Conservation (phyloP, 2,888 invertebrate species). For the Sinotaia quadrata region DNA sequence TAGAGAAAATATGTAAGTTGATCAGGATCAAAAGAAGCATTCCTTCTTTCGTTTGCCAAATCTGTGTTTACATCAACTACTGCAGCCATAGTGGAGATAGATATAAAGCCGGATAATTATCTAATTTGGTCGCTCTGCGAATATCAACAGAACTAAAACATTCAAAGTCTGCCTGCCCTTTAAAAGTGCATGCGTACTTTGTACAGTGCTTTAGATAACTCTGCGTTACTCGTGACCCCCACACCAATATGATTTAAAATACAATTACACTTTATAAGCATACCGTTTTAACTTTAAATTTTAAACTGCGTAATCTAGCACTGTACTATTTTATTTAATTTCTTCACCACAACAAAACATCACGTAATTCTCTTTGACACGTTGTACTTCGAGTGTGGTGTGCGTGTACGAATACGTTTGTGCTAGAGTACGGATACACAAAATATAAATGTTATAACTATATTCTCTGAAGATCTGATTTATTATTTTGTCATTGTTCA, state of each 20-base stretch:
- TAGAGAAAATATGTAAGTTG: slow-evolving; percentile 61
- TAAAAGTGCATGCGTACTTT: too few relatives aligned
- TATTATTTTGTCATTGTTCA: background rate
- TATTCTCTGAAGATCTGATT: background rate
- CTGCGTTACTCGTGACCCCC: too few relatives aligned
- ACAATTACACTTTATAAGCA: background rate
- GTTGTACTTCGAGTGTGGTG: background rate
- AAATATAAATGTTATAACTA: background rate
- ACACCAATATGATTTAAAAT: background rate
- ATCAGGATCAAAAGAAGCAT: slow-evolving; percentile 60
- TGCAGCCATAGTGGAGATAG: too few relatives aligned
- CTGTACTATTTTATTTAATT: background rate
- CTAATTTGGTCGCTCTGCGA: too few relatives aligned
- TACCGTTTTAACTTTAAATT: background rate
- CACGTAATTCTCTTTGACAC: background rate
- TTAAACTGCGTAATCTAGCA: background rate
- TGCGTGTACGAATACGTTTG: background rate
- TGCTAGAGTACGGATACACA: background rate
- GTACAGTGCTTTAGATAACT: too few relatives aligned
- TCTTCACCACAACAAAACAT: too few relatives aligned
- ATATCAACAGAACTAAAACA: too few relatives aligned
- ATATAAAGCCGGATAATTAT: too few relatives aligned
- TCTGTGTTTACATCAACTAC: slow-evolving; percentile 65
- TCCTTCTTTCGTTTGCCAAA: slow-evolving; percentile 55
- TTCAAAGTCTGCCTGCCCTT: too few relatives aligned